Base-by-base conservation (phyloP, 2,113 vertebrate genomes). In the Perognathus longimembris region DNA sequence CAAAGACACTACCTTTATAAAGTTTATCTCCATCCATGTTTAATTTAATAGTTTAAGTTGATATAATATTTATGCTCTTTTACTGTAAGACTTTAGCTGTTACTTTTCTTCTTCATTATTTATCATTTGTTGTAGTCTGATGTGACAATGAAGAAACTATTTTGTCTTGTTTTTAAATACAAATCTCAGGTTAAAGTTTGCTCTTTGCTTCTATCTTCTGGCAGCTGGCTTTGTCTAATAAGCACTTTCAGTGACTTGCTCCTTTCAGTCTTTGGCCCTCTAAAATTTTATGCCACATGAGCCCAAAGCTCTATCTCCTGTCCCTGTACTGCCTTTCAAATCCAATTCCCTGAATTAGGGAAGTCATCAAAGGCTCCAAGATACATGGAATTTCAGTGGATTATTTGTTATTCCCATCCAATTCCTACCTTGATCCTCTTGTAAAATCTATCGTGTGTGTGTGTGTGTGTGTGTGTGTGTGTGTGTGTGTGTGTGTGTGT, bases 321-420 rank as follows among this genome's bases (percentile, higher is more conserved):
- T 38, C 36, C 42, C 42, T 0, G 30, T 70, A 42, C 32, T 85
- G 32, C 80, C 22, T 50, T 94, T 69, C 82, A 88, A 88, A 38
- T 1, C 5, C 14, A 69, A 10, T 78, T 90, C 34, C 26, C 54
- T 77, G 40, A 5, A 5, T 75, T 78, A 78, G 26, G 32, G 82
- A 92, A 92, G 30, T 82, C 59, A 92, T 63, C 64, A 78, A 81
- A 85, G 30, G 7, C 54, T 26, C n/a, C 57, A 85, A 6, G 34
- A 94, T 63, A 88, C 34, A 54, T 94, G 32, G 40, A 85, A 40
- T 83, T 90, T 90, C 57, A 71, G n/a, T 73, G 42, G 32, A 88
- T 67, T 26, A 34, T 64, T 86, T 90, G 14, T 2, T 73, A 85
- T 59, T 94, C 88, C 75, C 57, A 78, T 45, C 70, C 69, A 20